These are phyloP conservation scores for Macrobrachium nipponense DNA, from an alignment of 1,140 invertebrate genomes.

Conservation along the genomic window DNA sequence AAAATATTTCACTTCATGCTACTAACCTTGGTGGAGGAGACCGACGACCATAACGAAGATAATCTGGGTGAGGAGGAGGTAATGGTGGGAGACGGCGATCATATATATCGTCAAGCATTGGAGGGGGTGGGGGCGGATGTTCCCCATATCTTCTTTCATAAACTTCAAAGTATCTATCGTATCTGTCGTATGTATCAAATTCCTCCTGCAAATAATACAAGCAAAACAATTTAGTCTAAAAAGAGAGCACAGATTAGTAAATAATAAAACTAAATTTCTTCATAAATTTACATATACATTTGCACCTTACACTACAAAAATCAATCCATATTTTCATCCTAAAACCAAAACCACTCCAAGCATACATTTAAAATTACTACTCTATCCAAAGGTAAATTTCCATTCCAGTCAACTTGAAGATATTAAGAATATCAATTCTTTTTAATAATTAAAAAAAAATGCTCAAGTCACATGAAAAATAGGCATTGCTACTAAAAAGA, in stretches of 20 bases:
- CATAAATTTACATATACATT: no score
- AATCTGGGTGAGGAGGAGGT: conserved; percentile 6
- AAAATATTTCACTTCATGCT: not conserved
- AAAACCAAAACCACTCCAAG: no score
- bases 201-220: conserved; percentile 33
- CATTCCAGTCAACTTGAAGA: no score
- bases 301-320: no score
- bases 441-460: no score
- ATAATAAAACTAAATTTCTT: no score
- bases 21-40: conserved; percentile 12
- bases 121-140: conserved; percentile 16
- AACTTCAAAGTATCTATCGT: conserved; percentile 49
- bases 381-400: no score
- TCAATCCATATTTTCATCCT: no score
- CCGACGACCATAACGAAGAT: conserved; percentile 4
- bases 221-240: not conserved
- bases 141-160: conserved; percentile 51
- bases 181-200: conserved; percentile 49
- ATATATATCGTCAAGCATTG: conserved; percentile 18
- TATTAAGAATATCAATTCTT: no score
- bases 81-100: conserved; percentile 11
- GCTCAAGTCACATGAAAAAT: no score
- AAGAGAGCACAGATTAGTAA: not conserved
- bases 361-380: no score
- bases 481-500: not conserved